Percentiles rank a stretch among this genome's conserved stretches.
These are phyloP conservation scores for Telenomus remus DNA, from an alignment of 1,140 invertebrate species.

Conservation along the genomic window DNA sequence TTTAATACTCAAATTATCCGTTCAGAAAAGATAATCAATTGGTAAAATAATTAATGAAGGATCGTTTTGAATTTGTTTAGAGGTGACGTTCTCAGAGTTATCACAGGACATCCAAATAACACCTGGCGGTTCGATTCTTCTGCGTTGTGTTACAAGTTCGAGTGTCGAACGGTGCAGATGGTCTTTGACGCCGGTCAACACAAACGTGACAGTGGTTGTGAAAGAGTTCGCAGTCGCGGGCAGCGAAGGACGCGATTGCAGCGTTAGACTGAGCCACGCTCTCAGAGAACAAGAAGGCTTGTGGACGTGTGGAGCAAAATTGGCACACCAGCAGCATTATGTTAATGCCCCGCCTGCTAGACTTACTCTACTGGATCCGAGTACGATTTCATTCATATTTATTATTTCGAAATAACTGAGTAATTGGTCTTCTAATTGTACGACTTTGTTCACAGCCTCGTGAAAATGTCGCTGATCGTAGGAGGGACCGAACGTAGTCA, in stretches of 20 bases:
- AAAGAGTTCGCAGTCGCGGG: slow-evolving; percentile 70
- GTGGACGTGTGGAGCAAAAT: slow-evolving; percentile 71
- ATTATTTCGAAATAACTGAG: no score
- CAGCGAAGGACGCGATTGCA: slow-evolving; percentile 70
- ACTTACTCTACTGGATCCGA: slow-evolving; percentile 73
- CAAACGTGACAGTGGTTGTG: slow-evolving; percentile 71
- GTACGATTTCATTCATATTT: slow-evolving; percentile 56
- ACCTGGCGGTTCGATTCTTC: slow-evolving; percentile 65
- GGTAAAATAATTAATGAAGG: no score
- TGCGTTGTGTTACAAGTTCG: slow-evolving; percentile 69
- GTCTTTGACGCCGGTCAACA: slow-evolving; percentile 70
- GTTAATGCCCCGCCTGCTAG: slow-evolving; percentile 73
- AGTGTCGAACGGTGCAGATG: slow-evolving; percentile 72
- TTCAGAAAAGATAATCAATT: no score
- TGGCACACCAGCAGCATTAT: slow-evolving; percentile 65
- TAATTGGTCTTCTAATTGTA: no score
- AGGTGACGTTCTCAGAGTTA: slow-evolving; percentile 71
- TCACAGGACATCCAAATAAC: slow-evolving; percentile 73
- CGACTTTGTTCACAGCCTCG: no score
- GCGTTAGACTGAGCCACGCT: slow-evolving; percentile 69
- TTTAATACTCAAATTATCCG: no score
- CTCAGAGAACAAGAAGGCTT: slow-evolving; percentile 62
- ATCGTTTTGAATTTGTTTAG: slow-evolving; percentile 47
- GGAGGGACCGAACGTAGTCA: no score
- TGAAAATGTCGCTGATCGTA: no score